phyloP scores from a whole-genome alignment of 2,113 vertebrate genomes.

The Dryoscopus gambensis region DNA sequence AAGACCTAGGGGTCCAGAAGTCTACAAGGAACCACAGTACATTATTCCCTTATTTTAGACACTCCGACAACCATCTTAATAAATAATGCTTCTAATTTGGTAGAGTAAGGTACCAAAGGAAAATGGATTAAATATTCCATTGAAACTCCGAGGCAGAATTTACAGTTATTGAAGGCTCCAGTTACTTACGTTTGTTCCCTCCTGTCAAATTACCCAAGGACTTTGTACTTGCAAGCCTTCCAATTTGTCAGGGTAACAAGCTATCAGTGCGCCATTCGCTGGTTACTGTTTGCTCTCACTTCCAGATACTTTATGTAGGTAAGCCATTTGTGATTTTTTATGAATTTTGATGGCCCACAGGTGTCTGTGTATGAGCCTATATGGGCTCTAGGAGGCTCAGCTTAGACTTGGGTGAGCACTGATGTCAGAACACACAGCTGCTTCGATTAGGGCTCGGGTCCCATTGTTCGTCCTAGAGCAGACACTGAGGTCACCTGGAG shows the following conservation, averaged over 20 bases:
- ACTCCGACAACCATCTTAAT: not conserved
- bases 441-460: rapidly evolving
- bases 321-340: not conserved
- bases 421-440: not conserved
- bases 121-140: not conserved
- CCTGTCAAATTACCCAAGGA: not conserved
- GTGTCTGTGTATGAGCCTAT: not conserved
- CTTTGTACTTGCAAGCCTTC: not conserved
- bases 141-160: not conserved
- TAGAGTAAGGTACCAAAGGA: not conserved
- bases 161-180: not conserved
- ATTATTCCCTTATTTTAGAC: not conserved
- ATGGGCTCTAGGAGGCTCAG: not conserved
- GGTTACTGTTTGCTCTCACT: not conserved
- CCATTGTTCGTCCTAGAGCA: not conserved
- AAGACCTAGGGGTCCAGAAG: not conserved
- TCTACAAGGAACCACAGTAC: not conserved
- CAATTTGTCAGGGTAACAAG: not conserved
- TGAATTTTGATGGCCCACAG: not conserved
- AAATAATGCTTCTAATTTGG: not conserved
- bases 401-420: not conserved
- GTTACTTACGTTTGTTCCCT: not conserved
- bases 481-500: not conserved
- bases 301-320: not conserved
- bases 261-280: not conserved